These are phyloP conservation scores for Dascyllus trimaculatus DNA, from an alignment of 2,113 vertebrate species.

Conservation along the genomic window DNA sequence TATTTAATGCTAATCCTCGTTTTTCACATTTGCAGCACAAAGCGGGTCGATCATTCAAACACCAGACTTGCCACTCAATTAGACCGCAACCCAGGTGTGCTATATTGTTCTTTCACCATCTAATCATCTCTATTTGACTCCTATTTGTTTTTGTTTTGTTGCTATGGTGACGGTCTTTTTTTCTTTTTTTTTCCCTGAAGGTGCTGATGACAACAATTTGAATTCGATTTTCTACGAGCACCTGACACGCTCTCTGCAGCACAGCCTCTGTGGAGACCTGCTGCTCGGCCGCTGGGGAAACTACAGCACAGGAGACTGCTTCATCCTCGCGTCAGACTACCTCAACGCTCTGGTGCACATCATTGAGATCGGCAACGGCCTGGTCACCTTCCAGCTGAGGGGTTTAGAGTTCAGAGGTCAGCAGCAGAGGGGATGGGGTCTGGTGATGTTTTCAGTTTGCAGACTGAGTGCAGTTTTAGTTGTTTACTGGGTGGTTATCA, in stretches of 20 bases:
- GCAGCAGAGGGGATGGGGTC: constrained; percentile 10
- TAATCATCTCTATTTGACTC: background rate
- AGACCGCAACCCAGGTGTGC: constrained; percentile 90
- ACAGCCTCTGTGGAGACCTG: constrained; percentile 92
- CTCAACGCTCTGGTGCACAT: constrained; percentile 94
- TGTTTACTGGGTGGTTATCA: constrained; percentile 11
- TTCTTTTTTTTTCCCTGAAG: constrained; percentile 63
- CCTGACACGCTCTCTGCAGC: constrained; percentile 92
- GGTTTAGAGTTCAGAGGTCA: constrained; percentile 93
- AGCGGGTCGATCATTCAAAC: constrained; percentile 93
- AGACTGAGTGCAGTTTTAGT: constrained; percentile 13
- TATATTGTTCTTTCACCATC: background rate
- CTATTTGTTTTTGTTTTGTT: background rate
- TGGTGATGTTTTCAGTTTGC: background rate
- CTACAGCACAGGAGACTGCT: constrained; percentile 92
- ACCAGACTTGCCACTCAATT: constrained; percentile 92
- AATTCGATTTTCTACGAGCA: constrained; percentile 96
- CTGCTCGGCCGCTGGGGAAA: constrained; percentile 93
- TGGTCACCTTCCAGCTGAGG: constrained; percentile 93
- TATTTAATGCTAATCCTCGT: constrained; percentile 4
- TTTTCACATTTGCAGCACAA: constrained; percentile 85
- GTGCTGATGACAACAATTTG: constrained; percentile 93
- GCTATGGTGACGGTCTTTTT: background rate
- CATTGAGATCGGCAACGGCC: constrained; percentile 93
- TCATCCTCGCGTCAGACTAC: constrained; percentile 94